Evolutionary conservation across 1,140 invertebrate genomes (phyloP).

Genomic region (Pseudachorutes palmiensis): DNA sequence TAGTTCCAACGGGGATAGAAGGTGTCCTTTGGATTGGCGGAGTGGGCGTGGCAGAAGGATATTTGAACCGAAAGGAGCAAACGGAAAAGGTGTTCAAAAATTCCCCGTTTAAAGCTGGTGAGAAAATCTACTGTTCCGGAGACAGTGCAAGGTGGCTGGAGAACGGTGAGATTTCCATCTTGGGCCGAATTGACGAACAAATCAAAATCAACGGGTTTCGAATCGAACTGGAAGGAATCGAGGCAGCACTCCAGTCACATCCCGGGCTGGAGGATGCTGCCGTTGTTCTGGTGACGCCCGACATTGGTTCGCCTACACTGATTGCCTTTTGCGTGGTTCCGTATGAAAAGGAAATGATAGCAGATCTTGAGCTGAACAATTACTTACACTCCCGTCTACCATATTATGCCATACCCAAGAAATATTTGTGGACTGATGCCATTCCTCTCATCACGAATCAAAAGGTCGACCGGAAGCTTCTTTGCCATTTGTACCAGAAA

Average conservation of each 20-base stretch:
- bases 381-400: background rate
- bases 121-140: slow-evolving; percentile 2
- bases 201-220: slow-evolving; percentile 14
- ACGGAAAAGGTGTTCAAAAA: background rate
- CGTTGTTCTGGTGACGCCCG: no score
- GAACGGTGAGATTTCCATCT: background rate
- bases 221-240: slow-evolving; percentile 16
- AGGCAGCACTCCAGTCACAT: background rate
- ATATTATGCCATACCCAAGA: background rate
- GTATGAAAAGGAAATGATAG: background rate
- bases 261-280: no score
- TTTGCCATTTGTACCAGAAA: background rate
- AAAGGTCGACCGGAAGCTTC: background rate
- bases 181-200: slow-evolving; percentile 12
- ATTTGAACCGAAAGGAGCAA: background rate
- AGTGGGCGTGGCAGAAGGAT: background rate
- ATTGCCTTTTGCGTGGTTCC: background rate
- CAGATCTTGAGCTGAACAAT: background rate
- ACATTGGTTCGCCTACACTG: no score
- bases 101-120: slow-evolving; percentile 1
- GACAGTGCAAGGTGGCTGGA: background rate
- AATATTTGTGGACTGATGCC: background rate
- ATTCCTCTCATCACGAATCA: background rate
- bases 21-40: slow-evolving; percentile 9
- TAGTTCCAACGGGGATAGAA: background rate